Conservation (phyloP, 2,113 vertebrate genomes). For the Ivindomyrus marchei region DNA sequence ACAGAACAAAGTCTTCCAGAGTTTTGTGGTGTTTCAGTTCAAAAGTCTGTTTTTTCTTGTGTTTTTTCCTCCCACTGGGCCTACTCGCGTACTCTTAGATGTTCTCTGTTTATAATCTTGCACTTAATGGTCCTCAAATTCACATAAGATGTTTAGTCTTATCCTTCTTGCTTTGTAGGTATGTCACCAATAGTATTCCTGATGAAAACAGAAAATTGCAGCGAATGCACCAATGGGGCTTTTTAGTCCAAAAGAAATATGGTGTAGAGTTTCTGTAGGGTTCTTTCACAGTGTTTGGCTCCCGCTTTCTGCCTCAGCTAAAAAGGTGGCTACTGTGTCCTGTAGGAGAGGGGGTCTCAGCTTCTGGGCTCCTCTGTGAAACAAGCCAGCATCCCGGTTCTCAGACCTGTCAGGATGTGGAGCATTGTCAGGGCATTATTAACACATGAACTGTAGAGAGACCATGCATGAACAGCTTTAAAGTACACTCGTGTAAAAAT, state of each 20-base stretch:
- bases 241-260: conserved; percentile 4
- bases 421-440: neutral
- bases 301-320: neutral
- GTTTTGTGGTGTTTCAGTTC: neutral
- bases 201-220: neutral
- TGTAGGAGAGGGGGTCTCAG: conserved; percentile 7
- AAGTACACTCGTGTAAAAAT: neutral
- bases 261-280: neutral
- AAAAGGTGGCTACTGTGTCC: neutral
- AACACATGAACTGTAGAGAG: neutral
- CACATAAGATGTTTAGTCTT: neutral
- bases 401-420: conserved; percentile 1
- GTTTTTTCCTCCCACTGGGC: neutral
- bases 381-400: neutral
- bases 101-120: neutral
- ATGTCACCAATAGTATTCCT: neutral
- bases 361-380: neutral
- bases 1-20: conserved; percentile 5
- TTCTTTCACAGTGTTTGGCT: conserved; percentile 14
- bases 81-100: neutral
- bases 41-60: neutral
- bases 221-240: neutral
- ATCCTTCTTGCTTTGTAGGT: neutral
- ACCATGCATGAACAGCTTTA: neutral
- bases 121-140: conserved; percentile 6